Evolutionary conservation across 1,140 invertebrate genomes (phyloP).

Genomic region (Bursaphelenchus mucronatus): DNA sequence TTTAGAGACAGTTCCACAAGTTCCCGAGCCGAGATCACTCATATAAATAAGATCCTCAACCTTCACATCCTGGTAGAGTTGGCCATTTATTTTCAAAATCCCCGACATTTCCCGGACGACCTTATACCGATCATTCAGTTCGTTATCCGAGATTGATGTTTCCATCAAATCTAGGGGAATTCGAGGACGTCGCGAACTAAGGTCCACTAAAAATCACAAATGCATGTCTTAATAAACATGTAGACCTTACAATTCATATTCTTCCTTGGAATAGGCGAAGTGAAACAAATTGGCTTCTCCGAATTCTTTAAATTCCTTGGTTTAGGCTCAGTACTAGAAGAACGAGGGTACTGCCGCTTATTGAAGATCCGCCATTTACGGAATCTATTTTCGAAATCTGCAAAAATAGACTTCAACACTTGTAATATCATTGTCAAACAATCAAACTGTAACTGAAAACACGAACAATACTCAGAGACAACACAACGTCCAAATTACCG

Average conservation of each 20-base stretch:
- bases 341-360: slow-evolving; percentile 2
- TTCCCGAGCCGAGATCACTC: slow-evolving; percentile 30
- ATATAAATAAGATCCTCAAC: slow-evolving; percentile 21
- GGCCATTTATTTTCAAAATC: slow-evolving; percentile 31
- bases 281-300: slow-evolving; percentile 18
- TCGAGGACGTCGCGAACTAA: slow-evolving; percentile 25
- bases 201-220: not conserved
- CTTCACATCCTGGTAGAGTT: slow-evolving; percentile 30
- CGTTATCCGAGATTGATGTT: slow-evolving; percentile 7
- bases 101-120: slow-evolving; percentile 37
- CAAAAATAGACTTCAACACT: not conserved
- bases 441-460: not conserved
- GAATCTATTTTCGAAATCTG: slow-evolving; percentile 34
- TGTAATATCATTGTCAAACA: not conserved
- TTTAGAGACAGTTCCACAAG: slow-evolving; percentile 38
- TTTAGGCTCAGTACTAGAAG: slow-evolving; percentile 10
- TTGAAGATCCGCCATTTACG: slow-evolving; percentile 27
- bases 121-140: slow-evolving; percentile 30
- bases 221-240: slow-evolving; percentile 7
- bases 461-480: not conserved
- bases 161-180: slow-evolving; percentile 28
- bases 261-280: slow-evolving; percentile 35
- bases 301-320: not conserved
- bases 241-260: slow-evolving; percentile 27
- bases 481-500: slow-evolving; percentile 15